phyloP scores from a whole-genome alignment of 2,797 vertebrate species.

The Acanthurus tractus region DNA sequence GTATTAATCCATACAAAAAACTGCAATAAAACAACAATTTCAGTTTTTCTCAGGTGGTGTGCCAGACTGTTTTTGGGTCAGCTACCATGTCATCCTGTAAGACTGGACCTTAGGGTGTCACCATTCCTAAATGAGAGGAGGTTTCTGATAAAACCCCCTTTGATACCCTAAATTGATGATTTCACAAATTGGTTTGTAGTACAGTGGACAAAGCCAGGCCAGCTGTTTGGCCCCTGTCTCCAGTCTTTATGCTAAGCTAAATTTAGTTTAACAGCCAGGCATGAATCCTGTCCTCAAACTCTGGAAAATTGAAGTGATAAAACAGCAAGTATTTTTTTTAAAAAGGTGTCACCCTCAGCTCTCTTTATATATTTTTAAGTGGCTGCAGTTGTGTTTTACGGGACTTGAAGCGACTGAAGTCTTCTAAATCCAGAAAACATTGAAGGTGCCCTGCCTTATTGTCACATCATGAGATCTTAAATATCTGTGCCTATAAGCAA shows the following conservation, averaged over 20 bases:
- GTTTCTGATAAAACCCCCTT: background rate
- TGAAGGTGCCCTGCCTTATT: background rate
- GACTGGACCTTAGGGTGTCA: background rate
- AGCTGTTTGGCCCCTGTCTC: background rate
- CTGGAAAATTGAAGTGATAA: background rate
- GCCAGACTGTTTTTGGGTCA: background rate
- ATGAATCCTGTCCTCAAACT: background rate
- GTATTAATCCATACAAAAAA: background rate
- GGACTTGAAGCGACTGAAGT: background rate
- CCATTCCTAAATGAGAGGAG: background rate
- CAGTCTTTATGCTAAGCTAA: background rate
- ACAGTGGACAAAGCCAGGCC: background rate
- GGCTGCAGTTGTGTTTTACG: slow-evolving; percentile 11
- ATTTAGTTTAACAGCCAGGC: background rate
- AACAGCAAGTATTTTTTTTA: background rate
- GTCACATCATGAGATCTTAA: background rate
- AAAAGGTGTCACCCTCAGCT: background rate
- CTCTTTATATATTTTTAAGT: background rate
- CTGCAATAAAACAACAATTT: background rate
- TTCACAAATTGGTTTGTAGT: background rate
- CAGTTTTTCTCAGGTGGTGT: background rate
- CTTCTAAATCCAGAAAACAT: slow-evolving; percentile 8
- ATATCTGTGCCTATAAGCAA: background rate
- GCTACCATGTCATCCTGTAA: background rate
- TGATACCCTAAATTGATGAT: background rate